Conservation (phyloP, 2,888 invertebrate species). For the Eristalinus aeneus region DNA sequence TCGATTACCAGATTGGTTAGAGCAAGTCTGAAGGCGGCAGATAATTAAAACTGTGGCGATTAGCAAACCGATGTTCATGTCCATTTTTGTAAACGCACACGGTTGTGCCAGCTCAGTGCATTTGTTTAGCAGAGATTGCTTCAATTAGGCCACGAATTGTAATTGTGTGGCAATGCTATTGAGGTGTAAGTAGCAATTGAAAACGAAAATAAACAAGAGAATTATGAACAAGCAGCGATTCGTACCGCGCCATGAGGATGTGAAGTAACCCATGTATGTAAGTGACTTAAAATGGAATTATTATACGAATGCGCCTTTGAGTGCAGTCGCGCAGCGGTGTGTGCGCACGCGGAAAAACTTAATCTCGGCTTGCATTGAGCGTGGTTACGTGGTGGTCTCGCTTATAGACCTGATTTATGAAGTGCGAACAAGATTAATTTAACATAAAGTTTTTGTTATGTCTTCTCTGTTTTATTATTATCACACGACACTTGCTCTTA, state of each 20-base stretch:
- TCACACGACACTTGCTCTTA: background rate
- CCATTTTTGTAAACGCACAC: constrained; percentile 1
- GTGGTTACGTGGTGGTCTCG: background rate
- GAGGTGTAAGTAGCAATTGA: constrained; percentile 2
- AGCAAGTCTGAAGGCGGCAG: background rate
- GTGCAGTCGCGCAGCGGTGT: background rate
- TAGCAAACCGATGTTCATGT: background rate
- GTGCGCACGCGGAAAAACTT: background rate
- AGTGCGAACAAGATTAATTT: background rate
- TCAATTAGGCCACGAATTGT: constrained; percentile 37
- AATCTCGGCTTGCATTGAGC: background rate
- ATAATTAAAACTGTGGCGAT: background rate
- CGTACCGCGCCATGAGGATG: background rate
- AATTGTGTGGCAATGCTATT: constrained; percentile 27
- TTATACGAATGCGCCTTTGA: background rate
- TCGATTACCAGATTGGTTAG: constrained; percentile 10
- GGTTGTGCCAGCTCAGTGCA: background rate
- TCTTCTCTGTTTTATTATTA: background rate
- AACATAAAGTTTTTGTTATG: background rate
- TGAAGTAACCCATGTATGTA: background rate
- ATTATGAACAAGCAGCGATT: background rate
- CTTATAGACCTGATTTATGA: background rate
- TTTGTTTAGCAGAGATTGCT: background rate
- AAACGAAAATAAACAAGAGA: background rate
- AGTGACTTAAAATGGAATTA: background rate